Evolutionary conservation across 2,113 vertebrate genomes (phyloP).

Genomic region (Noctilio leporinus): DNA sequence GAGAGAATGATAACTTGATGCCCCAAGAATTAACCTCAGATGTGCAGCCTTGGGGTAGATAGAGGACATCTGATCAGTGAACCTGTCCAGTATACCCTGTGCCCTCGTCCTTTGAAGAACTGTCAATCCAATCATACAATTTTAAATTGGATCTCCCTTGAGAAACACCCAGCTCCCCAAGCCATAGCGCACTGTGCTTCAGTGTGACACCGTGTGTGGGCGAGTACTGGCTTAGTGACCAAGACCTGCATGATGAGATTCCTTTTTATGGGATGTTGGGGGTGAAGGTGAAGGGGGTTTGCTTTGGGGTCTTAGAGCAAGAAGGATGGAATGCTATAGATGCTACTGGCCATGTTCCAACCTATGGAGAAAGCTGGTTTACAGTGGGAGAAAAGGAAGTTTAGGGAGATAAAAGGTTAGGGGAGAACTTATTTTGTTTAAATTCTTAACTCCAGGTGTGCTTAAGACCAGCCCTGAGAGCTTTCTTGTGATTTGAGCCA

Average conservation of each 20-base stretch:
- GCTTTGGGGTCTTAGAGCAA: not conserved
- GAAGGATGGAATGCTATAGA: not conserved
- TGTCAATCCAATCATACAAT: rapidly evolving
- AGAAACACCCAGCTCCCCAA: not conserved
- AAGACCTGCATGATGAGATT: not conserved
- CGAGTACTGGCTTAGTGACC: not conserved
- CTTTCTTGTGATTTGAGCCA: not conserved
- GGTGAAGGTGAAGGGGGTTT: not conserved
- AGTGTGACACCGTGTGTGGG: rapidly evolving
- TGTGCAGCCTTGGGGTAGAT: too few species aligned
- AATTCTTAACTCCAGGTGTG: not conserved
- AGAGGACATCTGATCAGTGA: not conserved
- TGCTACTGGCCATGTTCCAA: not conserved
- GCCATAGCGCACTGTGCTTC: too few species aligned
- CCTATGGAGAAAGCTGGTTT: not conserved
- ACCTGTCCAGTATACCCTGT: not conserved
- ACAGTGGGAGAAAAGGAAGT: not conserved
- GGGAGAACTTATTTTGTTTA: not conserved
- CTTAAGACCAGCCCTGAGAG: not conserved
- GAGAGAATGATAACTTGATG: not conserved
- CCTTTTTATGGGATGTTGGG: not conserved
- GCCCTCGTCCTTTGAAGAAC: not conserved
- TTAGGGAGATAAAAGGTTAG: not conserved
- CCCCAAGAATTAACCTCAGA: not conserved
- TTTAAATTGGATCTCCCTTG: not conserved